These are phyloP conservation scores for Capreolus pygargus DNA, from an alignment of 2,113 vertebrate genomes.

Conservation along the genomic window DNA sequence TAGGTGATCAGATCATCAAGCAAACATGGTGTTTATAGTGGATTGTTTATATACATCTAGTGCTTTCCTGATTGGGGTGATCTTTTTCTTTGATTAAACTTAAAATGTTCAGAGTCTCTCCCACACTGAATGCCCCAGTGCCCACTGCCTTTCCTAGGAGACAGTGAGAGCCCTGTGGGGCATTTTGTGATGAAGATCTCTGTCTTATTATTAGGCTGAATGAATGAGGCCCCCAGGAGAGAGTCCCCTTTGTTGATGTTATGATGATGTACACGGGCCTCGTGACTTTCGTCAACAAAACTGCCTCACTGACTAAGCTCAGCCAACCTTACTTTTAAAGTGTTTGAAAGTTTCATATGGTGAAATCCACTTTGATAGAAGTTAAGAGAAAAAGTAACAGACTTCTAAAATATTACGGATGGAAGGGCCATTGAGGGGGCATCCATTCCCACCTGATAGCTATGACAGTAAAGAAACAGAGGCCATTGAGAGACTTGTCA, in stretches of 20 bases:
- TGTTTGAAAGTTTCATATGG: neutral
- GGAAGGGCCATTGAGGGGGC: neutral
- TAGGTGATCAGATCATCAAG: neutral
- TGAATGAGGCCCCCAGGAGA: neutral
- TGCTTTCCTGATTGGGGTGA: neutral
- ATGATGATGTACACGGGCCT: neutral
- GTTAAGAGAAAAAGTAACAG: neutral
- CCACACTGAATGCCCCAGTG: neutral
- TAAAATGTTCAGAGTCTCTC: neutral
- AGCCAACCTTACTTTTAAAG: neutral
- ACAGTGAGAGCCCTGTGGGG: neutral
- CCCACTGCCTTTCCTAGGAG: neutral
- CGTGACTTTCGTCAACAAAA: neutral
- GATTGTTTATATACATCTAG: neutral
- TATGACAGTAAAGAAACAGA: neutral
- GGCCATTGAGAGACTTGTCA: neutral
- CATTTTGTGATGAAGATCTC: neutral
- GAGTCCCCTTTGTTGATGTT: neutral
- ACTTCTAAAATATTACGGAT: constrained; percentile 19
- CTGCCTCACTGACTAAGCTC: neutral
- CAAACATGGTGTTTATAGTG: neutral
- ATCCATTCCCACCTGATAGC: neutral
- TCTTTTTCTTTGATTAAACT: neutral
- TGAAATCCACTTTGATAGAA: neutral
- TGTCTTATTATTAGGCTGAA: neutral